phyloP scores from a whole-genome alignment of 2,113 vertebrate species.

The Actenoides lindsayi region DNA sequence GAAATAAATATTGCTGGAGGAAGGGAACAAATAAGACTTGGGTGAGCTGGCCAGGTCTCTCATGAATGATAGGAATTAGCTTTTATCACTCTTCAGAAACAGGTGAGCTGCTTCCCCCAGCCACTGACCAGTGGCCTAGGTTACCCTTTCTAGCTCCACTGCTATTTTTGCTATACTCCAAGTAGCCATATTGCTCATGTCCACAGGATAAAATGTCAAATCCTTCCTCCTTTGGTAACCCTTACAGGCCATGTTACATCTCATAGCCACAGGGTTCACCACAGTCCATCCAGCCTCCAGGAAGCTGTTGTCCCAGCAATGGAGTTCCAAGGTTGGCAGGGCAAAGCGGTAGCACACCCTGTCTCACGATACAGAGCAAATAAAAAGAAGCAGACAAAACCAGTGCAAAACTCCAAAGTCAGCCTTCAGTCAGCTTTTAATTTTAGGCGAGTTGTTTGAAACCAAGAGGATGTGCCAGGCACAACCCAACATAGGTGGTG shows the following conservation, averaged over 20 bases:
- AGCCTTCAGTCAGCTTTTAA: neutral
- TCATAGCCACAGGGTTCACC: neutral
- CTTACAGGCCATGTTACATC: neutral
- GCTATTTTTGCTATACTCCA: neutral
- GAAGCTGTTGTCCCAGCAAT: neutral
- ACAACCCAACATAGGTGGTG: fast-evolving
- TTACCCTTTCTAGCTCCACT: neutral
- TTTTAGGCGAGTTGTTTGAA: neutral
- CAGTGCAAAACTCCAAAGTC: neutral
- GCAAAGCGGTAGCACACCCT: neutral
- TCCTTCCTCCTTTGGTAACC: neutral
- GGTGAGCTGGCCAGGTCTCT: neutral
- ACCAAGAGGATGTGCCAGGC: neutral
- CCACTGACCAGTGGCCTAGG: neutral
- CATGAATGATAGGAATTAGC: neutral
- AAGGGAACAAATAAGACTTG: neutral
- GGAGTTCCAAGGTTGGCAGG: neutral
- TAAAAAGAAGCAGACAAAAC: neutral
- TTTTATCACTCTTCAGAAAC: neutral
- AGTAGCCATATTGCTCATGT: neutral
- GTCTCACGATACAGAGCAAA: neutral
- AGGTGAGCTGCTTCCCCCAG: neutral
- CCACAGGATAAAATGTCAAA: neutral
- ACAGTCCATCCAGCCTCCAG: neutral
- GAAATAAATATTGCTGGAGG: neutral